Evolutionary conservation across 2,888 invertebrate species (phyloP), one percentile per base, ranked within the genome.

Genomic region (Bedellia somnulentella): DNA sequence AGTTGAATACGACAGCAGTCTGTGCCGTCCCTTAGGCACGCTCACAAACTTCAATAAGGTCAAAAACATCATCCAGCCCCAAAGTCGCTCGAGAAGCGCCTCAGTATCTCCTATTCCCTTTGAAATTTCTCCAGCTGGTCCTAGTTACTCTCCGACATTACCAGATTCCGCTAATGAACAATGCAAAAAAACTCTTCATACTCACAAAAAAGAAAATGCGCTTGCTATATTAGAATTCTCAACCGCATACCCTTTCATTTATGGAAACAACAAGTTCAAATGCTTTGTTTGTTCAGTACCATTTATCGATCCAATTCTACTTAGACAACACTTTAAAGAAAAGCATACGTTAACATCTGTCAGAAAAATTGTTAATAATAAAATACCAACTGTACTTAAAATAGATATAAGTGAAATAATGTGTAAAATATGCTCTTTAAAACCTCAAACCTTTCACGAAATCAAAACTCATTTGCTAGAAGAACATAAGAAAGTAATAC

Each of bases 181-280:
- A 18, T 9, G 18, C 5, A 9, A 18, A 18, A 18, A 18, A 9
- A 9, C 18, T 18, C 9, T 18, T 5, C 5, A 18, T 6, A 5
- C 5, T 18, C 18, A 18, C 9, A 18, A 18, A 18, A n/a, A n/a
- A n/a, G n/a, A n/a, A n/a, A 73, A 75, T 29, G 68, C 62, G 1
- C 35, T 75, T 12, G 54, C 57, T 0, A 47, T 73, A 2, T 73
- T 75, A 31, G 75, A 75, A 42, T 61, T 56, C 34, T 64, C 73
- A 11, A 63, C 67, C 1, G 68, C 63, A 1, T 73, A 73, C 33
- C 75, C 75, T 0, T 75, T 75, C 29, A 44, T 73, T 15, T 73
- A 70, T 29, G 63, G 71, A 0, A 71, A 67, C 36, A 73, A 73
- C 35, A 71, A 67, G 27, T 71, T 70, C 31, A 71, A 71, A 48